phyloP scores from a whole-genome alignment of 2,888 invertebrate genomes.

The Nematopogon swammerdamellus region DNA sequence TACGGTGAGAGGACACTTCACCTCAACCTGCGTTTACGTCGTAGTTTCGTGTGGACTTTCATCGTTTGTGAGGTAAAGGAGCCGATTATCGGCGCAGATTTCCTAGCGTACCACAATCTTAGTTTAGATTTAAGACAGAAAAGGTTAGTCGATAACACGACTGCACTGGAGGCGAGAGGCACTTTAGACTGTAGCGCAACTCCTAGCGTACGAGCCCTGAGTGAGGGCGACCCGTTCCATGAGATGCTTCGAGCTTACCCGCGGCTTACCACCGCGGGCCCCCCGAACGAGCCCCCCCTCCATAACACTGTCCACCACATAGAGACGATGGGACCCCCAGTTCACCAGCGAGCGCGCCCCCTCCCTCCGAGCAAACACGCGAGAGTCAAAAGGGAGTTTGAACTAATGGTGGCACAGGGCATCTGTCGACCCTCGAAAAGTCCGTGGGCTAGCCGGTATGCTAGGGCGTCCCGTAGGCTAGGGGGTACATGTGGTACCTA shows the following conservation, averaged over 20 bases:
- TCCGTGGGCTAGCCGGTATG: slow-evolving; percentile 14
- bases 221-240: not conserved
- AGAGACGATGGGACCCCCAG: slow-evolving; percentile 9
- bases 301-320: slow-evolving; percentile 8
- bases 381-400: not conserved
- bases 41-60: slow-evolving; percentile 3
- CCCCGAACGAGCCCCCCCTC: not conserved
- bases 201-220: not conserved
- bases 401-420: not conserved
- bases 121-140: slow-evolving; percentile 5
- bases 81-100: slow-evolving; percentile 5
- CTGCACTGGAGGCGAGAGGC: not conserved
- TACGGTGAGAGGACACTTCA: slow-evolving; percentile 2
- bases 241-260: not conserved
- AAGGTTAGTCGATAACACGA: slow-evolving; percentile 3
- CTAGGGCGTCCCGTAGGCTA: slow-evolving; percentile 19
- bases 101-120: slow-evolving; percentile 3
- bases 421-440: not conserved
- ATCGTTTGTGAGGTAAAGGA: slow-evolving; percentile 1
- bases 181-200: not conserved
- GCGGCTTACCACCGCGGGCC: not conserved
- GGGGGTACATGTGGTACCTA: slow-evolving; percentile 18
- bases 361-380: slow-evolving; percentile 6
- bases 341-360: slow-evolving; percentile 8
- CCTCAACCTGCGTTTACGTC: slow-evolving; percentile 2